Base-by-base conservation (phyloP, 2,888 invertebrate species). In the Bellardia bayeri region DNA sequence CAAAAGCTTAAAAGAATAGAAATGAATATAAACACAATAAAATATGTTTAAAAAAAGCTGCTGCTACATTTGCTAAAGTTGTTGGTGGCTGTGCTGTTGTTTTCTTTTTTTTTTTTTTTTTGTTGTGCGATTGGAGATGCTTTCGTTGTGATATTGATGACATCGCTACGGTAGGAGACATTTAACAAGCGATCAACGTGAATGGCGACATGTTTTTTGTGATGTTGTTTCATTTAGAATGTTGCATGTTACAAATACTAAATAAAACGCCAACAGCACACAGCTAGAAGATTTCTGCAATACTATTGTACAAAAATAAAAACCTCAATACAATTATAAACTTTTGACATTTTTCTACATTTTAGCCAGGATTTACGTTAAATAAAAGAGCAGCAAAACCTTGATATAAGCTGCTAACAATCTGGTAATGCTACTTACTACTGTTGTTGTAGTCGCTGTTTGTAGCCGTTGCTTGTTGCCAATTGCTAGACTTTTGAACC, bases 101-200 rank as follows among this genome's bases (percentile, higher is more conserved):
- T 61, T 14, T 61, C n/a, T n/a, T 79, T 37, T 72, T 71, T 33
- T 40, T 79, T 63, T 64, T 68, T 40, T 33, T 54, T 56, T 54
- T 66, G 23, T 33, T 61, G 16, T 74, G 14, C 30, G 72, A 68
- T 76, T 82, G 75, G 66, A 88, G 89, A 89, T 89, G 89, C 88
- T 86, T 88, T 87, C 83, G 83, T 85, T 83, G 86, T 89, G 89
- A 89, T 89, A 89, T 89, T 89, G 89, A 89, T 88, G 89, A 89
- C 89, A 89, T 88, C 86, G 89, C 88, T 86, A 87, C 86, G 87
- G 89, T 89, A 83, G 87, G 72, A 86, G 88, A 89, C 89, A 89
- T 88, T 89, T 89, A 89, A 89, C 89, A 89, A 87, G 88, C 88
- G 89, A 89, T 89, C 89, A 87, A 89, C 89, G 89, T 89, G 89